Conservation (phyloP, 1,140 invertebrate genomes). For the Cyrtorhinus lividipennis region DNA sequence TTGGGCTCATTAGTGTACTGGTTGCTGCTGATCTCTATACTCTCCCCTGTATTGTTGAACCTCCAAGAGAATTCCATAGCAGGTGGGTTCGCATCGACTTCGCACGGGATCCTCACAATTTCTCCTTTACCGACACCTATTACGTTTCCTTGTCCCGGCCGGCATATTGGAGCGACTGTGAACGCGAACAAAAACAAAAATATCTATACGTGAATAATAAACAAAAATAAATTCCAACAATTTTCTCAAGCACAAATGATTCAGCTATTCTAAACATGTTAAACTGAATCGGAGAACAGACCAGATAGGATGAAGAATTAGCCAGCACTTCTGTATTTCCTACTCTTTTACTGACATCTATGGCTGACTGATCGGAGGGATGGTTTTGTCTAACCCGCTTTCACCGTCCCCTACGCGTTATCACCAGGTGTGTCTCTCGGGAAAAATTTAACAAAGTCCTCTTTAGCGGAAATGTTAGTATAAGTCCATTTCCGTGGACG, state of each 20-base stretch:
- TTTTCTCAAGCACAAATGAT: neutral
- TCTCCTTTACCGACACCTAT: conserved; percentile 67
- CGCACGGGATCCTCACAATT: conserved; percentile 56
- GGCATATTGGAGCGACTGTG: conserved; percentile 57
- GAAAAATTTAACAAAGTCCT: too few relatives aligned
- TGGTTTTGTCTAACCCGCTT: too few relatives aligned
- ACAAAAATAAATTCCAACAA: conserved; percentile 10
- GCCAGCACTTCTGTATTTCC: too few relatives aligned
- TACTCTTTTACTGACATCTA: too few relatives aligned
- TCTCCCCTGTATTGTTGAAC: conserved; percentile 56
- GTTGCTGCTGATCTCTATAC: conserved; percentile 33
- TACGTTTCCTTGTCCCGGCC: conserved; percentile 44
- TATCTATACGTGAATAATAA: too few relatives aligned
- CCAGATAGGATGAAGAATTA: too few relatives aligned
- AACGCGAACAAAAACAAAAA: conserved; percentile 17
- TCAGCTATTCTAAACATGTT: neutral
- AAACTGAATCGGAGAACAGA: too few relatives aligned
- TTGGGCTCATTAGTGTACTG: conserved; percentile 33
- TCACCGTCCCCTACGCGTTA: too few relatives aligned
- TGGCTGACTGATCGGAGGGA: too few relatives aligned
- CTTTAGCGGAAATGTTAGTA: too few relatives aligned
- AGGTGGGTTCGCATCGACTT: conserved; percentile 69
- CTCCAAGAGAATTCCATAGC: conserved; percentile 56
- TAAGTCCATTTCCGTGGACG: too few relatives aligned
- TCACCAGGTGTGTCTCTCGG: too few relatives aligned